Percentiles rank a stretch among this genome's conserved stretches.
These are phyloP conservation scores for Astreopora myriophthalma DNA, from an alignment of 64 coral and sea anemone genomes.

Conservation along the genomic window DNA sequence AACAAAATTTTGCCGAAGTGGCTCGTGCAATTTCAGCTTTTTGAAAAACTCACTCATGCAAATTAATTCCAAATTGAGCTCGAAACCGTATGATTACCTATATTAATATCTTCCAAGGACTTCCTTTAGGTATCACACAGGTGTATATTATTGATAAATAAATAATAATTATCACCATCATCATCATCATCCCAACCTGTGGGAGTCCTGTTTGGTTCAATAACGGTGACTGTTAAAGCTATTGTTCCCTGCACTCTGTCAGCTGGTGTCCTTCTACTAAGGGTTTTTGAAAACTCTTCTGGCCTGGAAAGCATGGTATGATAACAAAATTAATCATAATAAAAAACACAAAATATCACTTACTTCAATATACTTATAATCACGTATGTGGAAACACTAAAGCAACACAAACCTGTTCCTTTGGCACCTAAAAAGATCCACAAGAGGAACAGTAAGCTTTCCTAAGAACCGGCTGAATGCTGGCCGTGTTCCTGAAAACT, in stretches of 20 bases:
- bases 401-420: slow-evolving; percentile 66
- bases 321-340: background rate
- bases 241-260: slow-evolving; percentile 90
- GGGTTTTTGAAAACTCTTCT: slow-evolving; percentile 48
- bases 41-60: too few species aligned
- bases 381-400: background rate
- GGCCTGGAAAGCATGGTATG: background rate
- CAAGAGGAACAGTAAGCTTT: slow-evolving; percentile 84
- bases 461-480: slow-evolving; percentile 94
- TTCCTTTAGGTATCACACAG: too few species aligned
- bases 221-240: slow-evolving; percentile 54
- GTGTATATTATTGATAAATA: too few species aligned
- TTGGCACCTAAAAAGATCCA: slow-evolving; percentile 81
- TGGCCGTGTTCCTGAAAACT: slow-evolving; percentile 92
- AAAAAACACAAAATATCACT: background rate
- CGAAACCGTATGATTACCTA: too few species aligned
- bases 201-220: slow-evolving; percentile 25
- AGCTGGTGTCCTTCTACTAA: slow-evolving; percentile 84
- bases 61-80: too few species aligned
- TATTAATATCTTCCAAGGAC: too few species aligned
- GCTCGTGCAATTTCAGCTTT: too few species aligned
- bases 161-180: too few species aligned
- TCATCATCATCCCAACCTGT: background rate
- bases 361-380: background rate
- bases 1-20: too few species aligned